Base-by-base conservation (phyloP, 2,888 invertebrate species). In the Furcula furcula region DNA sequence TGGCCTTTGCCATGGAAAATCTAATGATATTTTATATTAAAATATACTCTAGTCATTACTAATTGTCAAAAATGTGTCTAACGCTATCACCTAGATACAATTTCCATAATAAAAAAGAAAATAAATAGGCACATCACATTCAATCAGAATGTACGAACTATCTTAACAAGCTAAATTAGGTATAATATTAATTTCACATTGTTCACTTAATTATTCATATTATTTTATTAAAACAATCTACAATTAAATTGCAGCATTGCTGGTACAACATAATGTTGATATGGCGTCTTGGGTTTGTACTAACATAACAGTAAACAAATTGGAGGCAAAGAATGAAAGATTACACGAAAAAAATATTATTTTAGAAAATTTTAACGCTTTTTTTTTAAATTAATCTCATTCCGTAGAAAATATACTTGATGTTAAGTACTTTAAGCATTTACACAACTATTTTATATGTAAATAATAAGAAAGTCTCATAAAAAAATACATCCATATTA, bases 91-190 rank as follows among this genome's bases (percentile, higher is more conserved):
- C 72, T 80, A 79, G 68, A 70, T 77, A 83, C 70, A 76, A 71
- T 78, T 67, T 69, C 77, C 65, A 68, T 70, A 68, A 65, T 76
- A 67, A 76, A 80, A 81, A 74, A 58, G 71, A 80, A n/a, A 86
- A 86, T 85, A 86, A 86, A 85, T 86, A 86, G 81, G 80, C 83
- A 86, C 81, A 75, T 71, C 57, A 74, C 81, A 85, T 82, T 81
- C 84, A 66, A 58, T 55, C 61, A 57, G 81, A 85, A 84, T 78
- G 81, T 72, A 55, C 56, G 52, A 73, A 63, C 62, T 66, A 75
- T 73, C 71, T 72, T 76, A 76, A 68, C 56, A 60, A 65, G 63
- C 67, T 75, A 74, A 58, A 62, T 65, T n/a, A 20, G 4, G 62
- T 68, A 72, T 60, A 70, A 66, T 61, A 69, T 66, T 73, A 70